A percentile compares a stretch with the other conserved stretches of the same genome.
Evolutionary conservation across 92 coral and sea anemone species (phyloP).

Genomic region (Umimayanthus chanpuru): DNA sequence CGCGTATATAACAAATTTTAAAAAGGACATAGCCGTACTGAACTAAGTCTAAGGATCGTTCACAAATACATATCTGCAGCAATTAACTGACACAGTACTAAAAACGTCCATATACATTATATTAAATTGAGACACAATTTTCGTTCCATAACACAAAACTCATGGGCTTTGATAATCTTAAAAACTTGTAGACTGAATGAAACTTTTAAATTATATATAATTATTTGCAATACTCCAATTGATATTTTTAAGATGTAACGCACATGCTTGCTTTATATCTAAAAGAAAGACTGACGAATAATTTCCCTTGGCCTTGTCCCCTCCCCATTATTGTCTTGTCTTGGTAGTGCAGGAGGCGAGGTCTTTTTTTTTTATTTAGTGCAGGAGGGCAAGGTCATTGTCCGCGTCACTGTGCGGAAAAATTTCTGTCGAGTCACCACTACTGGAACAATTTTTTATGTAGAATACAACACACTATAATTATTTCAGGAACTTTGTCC

Average conservation of each 20-base stretch:
- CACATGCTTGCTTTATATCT: neutral
- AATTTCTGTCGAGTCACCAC: neutral
- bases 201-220: no score
- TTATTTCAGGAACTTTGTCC: slow-evolving; percentile 44
- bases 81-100: no score
- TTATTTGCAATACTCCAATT: neutral
- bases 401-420: neutral
- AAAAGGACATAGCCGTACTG: neutral
- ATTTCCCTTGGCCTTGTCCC: slow-evolving; percentile 35
- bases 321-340: slow-evolving; percentile 23
- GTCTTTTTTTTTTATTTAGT: no score
- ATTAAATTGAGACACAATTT: no score
- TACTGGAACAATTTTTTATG: slow-evolving; percentile 22
- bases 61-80: no score
- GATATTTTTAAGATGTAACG: neutral
- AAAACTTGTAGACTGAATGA: no score
- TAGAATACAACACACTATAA: slow-evolving; percentile 40
- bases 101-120: no score
- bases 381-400: neutral
- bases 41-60: no score
- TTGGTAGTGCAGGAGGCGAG: slow-evolving; percentile 3
- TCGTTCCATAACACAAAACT: no score
- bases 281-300: neutral
- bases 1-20: neutral
- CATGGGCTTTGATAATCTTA: neutral